Percentiles rank a stretch among this genome's conserved stretches.
These are phyloP conservation scores for Salvelinus sp. DNA, from an alignment of 2,113 vertebrate genomes.

Conservation along the genomic window DNA sequence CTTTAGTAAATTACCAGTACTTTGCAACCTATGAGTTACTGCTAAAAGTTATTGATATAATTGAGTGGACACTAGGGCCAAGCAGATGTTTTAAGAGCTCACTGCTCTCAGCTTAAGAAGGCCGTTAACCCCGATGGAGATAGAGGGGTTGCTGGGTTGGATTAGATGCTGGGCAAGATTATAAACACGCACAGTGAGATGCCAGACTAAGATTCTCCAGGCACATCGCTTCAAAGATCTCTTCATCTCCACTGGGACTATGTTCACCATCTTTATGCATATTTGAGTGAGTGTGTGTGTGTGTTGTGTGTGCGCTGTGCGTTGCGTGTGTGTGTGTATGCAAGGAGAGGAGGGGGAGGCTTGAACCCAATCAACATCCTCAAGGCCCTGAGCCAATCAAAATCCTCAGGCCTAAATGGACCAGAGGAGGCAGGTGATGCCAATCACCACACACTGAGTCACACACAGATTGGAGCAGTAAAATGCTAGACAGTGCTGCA, in stretches of 20 bases:
- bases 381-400: conserved; percentile 66
- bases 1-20: too few relatives aligned
- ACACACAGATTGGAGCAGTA: conserved; percentile 30
- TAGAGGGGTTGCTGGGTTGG: conserved; percentile 37
- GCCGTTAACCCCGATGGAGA: conserved; percentile 49
- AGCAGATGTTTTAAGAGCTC: conserved; percentile 19
- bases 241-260: conserved; percentile 39
- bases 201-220: conserved; percentile 44
- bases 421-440: conserved; percentile 51
- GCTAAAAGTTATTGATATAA: too few relatives aligned
- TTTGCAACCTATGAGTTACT: too few relatives aligned
- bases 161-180: conserved; percentile 65
- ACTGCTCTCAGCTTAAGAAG: conserved; percentile 50
- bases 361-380: conserved; percentile 51
- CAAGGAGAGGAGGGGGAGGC: too few relatives aligned
- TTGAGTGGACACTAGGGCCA: too few relatives aligned
- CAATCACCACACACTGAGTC: conserved; percentile 22
- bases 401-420: conserved; percentile 61
- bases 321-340: too few relatives aligned
- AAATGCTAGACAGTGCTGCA: conserved; percentile 32
- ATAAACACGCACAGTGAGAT: conserved; percentile 51
- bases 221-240: conserved; percentile 48
- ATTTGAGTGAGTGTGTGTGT: background rate
- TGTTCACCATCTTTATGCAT: conserved; percentile 40
- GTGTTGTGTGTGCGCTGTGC: too few relatives aligned